A percentile compares a stretch with the other conserved stretches of the same genome.
Evolutionary conservation across 2,888 invertebrate species (phyloP).

Genomic region (Odontocolon sp.): DNA sequence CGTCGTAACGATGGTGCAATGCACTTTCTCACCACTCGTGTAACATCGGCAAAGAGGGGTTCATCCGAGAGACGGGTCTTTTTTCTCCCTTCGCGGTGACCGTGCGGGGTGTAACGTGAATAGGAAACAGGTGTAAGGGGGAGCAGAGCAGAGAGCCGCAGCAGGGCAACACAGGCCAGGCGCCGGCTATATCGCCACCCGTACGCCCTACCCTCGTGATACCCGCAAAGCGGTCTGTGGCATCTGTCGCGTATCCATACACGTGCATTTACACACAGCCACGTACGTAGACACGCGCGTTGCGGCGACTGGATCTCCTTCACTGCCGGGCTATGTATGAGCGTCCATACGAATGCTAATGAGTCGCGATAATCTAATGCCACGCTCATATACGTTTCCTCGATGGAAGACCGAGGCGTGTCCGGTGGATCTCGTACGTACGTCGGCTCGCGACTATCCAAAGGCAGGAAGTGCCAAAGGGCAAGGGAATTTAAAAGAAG

Average conservation of each 20-base stretch:
- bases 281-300: too few species aligned
- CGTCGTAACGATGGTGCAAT: conserved; percentile 30
- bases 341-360: conserved; percentile 61
- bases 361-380: conserved; percentile 63
- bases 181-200: not conserved
- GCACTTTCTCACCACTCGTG: conserved; percentile 26
- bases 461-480: conserved; percentile 35
- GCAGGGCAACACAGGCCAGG: conserved; percentile 11
- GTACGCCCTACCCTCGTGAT: conserved; percentile 35
- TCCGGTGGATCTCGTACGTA: conserved; percentile 35
- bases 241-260: conserved; percentile 66
- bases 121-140: conserved; percentile 64
- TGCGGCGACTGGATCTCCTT: conserved; percentile 5
- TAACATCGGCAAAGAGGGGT: conserved; percentile 16
- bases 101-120: conserved; percentile 41
- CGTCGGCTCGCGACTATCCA: conserved; percentile 4
- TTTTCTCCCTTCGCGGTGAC: conserved; percentile 22
- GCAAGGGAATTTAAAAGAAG: not conserved
- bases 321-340: not conserved
- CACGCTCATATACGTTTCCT: conserved; percentile 52
- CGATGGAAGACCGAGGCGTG: conserved; percentile 52
- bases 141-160: conserved; percentile 27
- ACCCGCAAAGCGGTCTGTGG: conserved; percentile 56
- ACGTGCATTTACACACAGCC: conserved; percentile 22
- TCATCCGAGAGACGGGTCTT: conserved; percentile 33